A percentile compares a stretch with the other conserved stretches of the same genome.
Conservation (phyloP, 2,797 vertebrate species). For the Sebastes steindachneri region DNA sequence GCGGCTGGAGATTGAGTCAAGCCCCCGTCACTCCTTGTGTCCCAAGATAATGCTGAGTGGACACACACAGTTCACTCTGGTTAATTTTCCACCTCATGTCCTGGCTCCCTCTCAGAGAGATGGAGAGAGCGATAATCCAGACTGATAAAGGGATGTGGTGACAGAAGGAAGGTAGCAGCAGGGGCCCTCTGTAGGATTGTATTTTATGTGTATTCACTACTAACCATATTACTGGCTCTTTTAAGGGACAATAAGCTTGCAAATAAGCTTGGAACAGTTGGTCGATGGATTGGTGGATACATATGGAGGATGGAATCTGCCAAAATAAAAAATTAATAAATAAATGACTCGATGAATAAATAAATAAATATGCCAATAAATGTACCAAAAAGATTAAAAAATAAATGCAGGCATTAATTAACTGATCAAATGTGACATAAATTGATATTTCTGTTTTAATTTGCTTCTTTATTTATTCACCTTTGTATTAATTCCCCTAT, state of each 20-base stretch:
- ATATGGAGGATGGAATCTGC: too few relatives aligned
- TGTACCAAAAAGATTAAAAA: too few relatives aligned
- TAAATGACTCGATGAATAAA: too few relatives aligned
- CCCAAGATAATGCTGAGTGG: constrained; percentile 64
- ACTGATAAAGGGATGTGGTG: constrained; percentile 46
- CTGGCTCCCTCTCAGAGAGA: constrained; percentile 40
- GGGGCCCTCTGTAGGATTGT: background rate
- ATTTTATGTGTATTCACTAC: constrained; percentile 11
- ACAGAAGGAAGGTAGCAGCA: constrained; percentile 6
- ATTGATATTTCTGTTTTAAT: too few relatives aligned
- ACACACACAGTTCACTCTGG: constrained; percentile 59
- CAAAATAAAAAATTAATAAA: too few relatives aligned
- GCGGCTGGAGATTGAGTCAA: constrained; percentile 51
- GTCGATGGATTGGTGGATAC: background rate
- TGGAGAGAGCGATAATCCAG: constrained; percentile 37
- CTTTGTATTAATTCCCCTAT: too few relatives aligned
- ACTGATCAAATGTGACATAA: too few relatives aligned
- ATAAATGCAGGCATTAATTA: too few relatives aligned
- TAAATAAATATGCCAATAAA: too few relatives aligned
- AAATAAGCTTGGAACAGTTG: constrained; percentile 14
- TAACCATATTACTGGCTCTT: constrained; percentile 7
- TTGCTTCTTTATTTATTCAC: too few relatives aligned
- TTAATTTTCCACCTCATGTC: constrained; percentile 72
- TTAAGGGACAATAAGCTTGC: background rate
- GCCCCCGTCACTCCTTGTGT: constrained; percentile 29